phyloP scores from a whole-genome alignment of 2,797 vertebrate genomes.

The Sciurus vulgaris region DNA sequence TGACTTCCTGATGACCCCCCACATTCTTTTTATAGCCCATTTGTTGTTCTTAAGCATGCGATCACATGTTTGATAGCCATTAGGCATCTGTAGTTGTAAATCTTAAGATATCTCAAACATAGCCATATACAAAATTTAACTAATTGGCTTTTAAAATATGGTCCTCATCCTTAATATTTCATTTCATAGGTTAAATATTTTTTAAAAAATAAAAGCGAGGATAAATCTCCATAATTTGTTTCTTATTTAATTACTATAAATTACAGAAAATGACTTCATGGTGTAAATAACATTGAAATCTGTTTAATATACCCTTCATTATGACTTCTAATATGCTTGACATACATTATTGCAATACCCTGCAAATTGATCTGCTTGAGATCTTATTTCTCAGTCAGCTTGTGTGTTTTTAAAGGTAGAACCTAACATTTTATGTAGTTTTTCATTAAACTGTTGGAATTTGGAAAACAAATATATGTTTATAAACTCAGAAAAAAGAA shows the following conservation, averaged over 20 bases:
- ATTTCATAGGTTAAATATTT: neutral
- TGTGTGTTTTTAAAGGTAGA: conserved; percentile 55
- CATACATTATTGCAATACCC: neutral
- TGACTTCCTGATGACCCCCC: neutral
- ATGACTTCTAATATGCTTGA: neutral
- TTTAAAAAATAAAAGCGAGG: neutral
- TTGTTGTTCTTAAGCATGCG: neutral
- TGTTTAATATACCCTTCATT: neutral
- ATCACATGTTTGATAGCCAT: neutral
- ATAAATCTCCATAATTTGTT: neutral
- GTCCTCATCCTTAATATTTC: neutral
- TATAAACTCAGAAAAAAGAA: conserved; percentile 62
- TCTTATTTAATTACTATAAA: neutral
- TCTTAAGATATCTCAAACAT: neutral
- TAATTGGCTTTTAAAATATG: neutral
- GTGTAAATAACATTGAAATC: neutral
- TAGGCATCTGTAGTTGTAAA: neutral
- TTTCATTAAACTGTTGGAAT: conserved; percentile 83
- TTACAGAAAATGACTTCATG: neutral
- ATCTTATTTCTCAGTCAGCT: neutral
- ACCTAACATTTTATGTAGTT: conserved; percentile 90
- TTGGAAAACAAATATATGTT: conserved; percentile 87
- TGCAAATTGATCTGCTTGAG: neutral
- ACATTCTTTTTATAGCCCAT: neutral
- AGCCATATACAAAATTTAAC: neutral